Base-by-base conservation (phyloP, 1,140 invertebrate genomes). In the Drosophila nebulosa region DNA sequence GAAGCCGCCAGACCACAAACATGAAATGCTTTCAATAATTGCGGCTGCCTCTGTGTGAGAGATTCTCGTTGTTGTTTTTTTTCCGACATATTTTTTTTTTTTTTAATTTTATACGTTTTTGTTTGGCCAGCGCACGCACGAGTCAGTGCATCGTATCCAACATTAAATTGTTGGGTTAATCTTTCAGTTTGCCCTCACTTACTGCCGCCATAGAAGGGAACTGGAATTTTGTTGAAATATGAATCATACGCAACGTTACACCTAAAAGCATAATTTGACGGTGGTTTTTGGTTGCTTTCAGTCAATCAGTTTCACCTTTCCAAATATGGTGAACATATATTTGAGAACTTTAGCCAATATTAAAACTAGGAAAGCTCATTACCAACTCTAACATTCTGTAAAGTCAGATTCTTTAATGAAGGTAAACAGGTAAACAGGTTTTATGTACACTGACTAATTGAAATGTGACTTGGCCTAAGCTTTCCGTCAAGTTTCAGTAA, bases 11-110 rank as follows among this genome's bases (percentile, higher is more conserved):
- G 27, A 76, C 83, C 73, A 63, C 74, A 74, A 69, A 78, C 69
- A 67, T 66, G 70, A 55, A 67, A 81, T 81, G 78, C 78, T 85
- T 85, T 85, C 81, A 85, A 85, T 86, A 81, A 69, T 63, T 81
- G 83, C 46, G 69, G 81, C 66, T 63, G 39, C 21, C 35, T 21
- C 53, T 66, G 56, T 50, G 26, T 74, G 58, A 57, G 55, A 73
- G 53, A 64, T 68, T 50, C 64, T 58, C 56, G 67, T 39, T 52
- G 58, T 46, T 46, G 16, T 16, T 16, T 46, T 21, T 46, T 46
- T 21, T 46, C 2, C 16, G n/a, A 21, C 2, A 10, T 12, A 2
- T 32, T 10, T 32, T 32, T 32, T 32, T 12, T 0, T 46, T 18
- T 18, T 9, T 9, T 6, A 16, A 14, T 46, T 21, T 46, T 46